These are phyloP conservation scores for Eudasyphora cyanicolor DNA, from an alignment of 2,888 invertebrate species.

Conservation along the genomic window DNA sequence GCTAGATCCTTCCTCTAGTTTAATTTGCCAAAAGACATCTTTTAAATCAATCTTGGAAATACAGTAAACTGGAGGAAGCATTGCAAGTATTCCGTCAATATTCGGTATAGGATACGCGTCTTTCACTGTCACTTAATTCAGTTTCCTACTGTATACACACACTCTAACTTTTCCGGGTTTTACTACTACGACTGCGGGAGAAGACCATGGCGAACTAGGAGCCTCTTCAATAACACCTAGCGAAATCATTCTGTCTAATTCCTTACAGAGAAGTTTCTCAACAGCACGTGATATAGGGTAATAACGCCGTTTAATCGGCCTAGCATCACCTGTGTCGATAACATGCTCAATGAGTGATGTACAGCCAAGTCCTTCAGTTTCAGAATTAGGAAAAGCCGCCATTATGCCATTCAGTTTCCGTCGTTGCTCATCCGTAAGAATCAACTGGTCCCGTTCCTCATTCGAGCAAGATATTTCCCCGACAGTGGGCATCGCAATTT, in stretches of 20 bases:
- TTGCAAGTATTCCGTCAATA: neutral
- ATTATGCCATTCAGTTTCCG: conserved; percentile 16
- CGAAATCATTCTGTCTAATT: conserved; percentile 10
- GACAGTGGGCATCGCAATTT: neutral
- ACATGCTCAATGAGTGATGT: no score
- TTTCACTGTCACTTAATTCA: no score
- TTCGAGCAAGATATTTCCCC: neutral
- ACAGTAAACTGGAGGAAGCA: neutral
- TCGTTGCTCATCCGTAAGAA: neutral
- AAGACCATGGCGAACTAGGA: neutral
- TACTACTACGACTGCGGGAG: no score
- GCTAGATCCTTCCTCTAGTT: neutral
- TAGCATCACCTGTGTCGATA: no score
- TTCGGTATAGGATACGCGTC: no score
- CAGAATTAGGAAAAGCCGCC: no score
- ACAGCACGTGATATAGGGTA: conserved; percentile 20
- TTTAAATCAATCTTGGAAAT: conserved; percentile 19
- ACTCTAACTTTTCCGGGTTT: no score
- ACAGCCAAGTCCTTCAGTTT: no score
- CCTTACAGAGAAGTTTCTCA: neutral
- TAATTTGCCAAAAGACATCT: no score
- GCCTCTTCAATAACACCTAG: conserved; percentile 29
- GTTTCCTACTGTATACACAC: no score
- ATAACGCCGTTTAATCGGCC: conserved; percentile 15
- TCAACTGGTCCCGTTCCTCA: neutral